Evolutionary conservation across 1,140 invertebrate genomes (phyloP).

Genomic region (Halictus rubicundus): DNA sequence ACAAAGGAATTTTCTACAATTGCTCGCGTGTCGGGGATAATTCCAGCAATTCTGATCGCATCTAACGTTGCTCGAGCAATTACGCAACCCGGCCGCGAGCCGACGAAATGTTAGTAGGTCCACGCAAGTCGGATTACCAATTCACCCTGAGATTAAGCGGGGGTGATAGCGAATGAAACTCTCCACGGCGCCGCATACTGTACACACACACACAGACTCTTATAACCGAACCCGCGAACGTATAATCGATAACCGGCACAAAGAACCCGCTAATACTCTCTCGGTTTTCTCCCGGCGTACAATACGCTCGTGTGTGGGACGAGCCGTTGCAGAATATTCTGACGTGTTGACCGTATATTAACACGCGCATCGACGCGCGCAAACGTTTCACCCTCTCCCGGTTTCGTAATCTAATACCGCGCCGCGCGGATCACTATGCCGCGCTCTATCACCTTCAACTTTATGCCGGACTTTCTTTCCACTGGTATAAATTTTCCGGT

Average conservation of each 20-base stretch:
- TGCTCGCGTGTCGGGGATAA: not conserved
- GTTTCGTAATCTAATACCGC: conserved; percentile 11
- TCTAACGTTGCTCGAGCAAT: conserved; percentile 13
- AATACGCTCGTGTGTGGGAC: not conserved
- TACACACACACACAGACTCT: no score
- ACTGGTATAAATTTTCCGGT: not conserved
- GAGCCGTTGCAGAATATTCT: conserved; percentile 35
- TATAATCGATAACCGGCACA: conserved; percentile 15
- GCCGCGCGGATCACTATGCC: not conserved
- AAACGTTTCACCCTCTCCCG: conserved; percentile 18
- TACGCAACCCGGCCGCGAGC: conserved; percentile 43
- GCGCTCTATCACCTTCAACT: not conserved
- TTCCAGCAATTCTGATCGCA: conserved; percentile 26
- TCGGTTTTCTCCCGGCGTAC: conserved; percentile 21
- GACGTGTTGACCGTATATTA: conserved; percentile 13
- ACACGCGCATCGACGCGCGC: not conserved
- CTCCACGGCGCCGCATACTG: not conserved
- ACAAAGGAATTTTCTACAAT: conserved; percentile 3
- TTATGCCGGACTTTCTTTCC: not conserved
- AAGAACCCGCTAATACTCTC: conserved; percentile 14
- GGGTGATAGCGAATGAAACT: conserved; percentile 42
- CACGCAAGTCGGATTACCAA: not conserved
- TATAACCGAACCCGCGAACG: conserved; percentile 19
- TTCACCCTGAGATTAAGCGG: conserved; percentile 40
- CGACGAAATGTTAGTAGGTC: conserved; percentile 55